Base-by-base conservation (phyloP, 2,888 invertebrate genomes). In the Iselma pallidipennis region DNA sequence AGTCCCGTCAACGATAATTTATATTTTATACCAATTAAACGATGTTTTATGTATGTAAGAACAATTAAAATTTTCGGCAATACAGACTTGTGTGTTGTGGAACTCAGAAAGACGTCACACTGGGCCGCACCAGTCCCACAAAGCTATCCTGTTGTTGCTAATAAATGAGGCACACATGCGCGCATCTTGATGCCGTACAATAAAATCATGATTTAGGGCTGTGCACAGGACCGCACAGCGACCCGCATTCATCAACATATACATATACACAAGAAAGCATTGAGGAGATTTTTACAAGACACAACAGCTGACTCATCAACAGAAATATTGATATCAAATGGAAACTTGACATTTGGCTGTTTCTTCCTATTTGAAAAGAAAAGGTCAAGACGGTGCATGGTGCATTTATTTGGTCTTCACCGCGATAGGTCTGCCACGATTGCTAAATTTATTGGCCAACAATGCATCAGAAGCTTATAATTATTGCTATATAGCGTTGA, bases 401-500 rank as follows among this genome's bases (percentile, higher is more conserved):
- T 16, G 3, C 12, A 23, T 29, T 33, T 49, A 23, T 55, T 29
- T 16, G 21, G 19, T 55, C 37, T 19, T 19, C 4, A 10, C 7
- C 10, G 42, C 19, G 42, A 42, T 42, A 42, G 42, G 19, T 42
- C 10, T 21, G 21, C 42, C 42, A 42, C 42, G 42, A 42, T 42
- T 21, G 21, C 42, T 16, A 42, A 21, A 70, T 72, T 71, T 72
- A 66, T 68, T 63, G 62, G 49, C 57, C 57, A 33, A 59, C 59
- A 70, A 70, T 68, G 66, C 65, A 72, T 72, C 72, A 65, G 67
- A 67, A 71, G 68, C 71, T 73, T 71, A 72, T 76, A 76, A 76
- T 76, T 76, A 76, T 76, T 74, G 73, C 70, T 71, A 73, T 70
- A 66, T 66, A 69, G 75, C 76, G 76, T 76, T 78, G 78, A 78